Evolutionary conservation across 2,113 vertebrate species (phyloP).

Genomic region (Ia io): DNA sequence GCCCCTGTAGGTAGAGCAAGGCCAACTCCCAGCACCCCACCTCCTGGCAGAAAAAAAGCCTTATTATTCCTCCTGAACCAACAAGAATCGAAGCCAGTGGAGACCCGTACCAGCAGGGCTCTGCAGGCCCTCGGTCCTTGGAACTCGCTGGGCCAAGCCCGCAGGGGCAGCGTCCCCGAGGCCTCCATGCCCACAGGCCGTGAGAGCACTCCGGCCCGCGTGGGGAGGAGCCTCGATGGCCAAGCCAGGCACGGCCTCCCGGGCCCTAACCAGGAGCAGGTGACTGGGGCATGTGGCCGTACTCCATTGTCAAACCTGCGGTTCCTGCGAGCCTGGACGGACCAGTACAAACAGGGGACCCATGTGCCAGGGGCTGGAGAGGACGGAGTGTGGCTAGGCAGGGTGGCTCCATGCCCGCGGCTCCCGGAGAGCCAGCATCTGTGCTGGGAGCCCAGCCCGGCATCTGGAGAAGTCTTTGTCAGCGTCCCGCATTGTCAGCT

Average conservation of each 20-base stretch:
- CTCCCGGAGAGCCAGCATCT: slow-evolving; percentile 42
- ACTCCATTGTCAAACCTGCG: not conserved
- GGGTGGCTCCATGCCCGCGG: slow-evolving; percentile 48
- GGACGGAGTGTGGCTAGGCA: not conserved
- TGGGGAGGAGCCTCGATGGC: not conserved
- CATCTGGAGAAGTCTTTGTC: slow-evolving; percentile 63
- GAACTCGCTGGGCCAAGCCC: slow-evolving; percentile 10
- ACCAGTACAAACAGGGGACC: not conserved
- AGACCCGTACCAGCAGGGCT: slow-evolving; percentile 48
- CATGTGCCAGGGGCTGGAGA: slow-evolving; percentile 36
- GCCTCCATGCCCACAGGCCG: not conserved
- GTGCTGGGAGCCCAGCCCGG: slow-evolving; percentile 34
- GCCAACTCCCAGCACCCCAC: slow-evolving; percentile 17
- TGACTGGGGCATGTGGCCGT: not conserved
- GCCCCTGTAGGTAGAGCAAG: not conserved
- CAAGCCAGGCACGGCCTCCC: slow-evolving; percentile 34
- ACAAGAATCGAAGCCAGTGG: slow-evolving; percentile 40
- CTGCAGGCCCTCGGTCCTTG: slow-evolving; percentile 49
- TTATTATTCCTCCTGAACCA: slow-evolving; percentile 64
- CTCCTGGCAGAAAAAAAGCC: slow-evolving; percentile 27
- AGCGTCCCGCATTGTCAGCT: slow-evolving; percentile 9
- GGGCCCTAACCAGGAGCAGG: slow-evolving; percentile 57
- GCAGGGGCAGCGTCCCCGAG: not conserved
- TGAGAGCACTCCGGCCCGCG: not conserved
- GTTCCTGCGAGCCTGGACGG: not conserved